Evolutionary conservation across 2,113 vertebrate species (phyloP).

Genomic region (Ranitomeya imitator): DNA sequence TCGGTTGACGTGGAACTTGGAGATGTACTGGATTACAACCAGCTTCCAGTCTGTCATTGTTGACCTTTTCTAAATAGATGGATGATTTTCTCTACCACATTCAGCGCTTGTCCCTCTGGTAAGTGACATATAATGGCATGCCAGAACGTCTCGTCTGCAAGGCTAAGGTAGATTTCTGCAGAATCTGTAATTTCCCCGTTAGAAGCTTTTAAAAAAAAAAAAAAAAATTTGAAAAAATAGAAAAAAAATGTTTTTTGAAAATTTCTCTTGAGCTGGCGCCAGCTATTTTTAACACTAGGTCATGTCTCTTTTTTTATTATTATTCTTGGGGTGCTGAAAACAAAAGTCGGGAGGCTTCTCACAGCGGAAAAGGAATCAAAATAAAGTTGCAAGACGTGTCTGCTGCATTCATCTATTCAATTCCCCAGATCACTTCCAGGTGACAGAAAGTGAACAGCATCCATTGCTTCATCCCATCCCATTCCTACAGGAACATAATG

Average conservation of each 20-base stretch:
- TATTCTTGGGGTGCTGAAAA: constrained; percentile 26
- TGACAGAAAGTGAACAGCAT: constrained; percentile 44
- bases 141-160: neutral
- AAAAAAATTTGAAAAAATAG: neutral
- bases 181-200: constrained; percentile 8
- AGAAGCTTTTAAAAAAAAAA: neutral
- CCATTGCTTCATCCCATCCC: constrained; percentile 44
- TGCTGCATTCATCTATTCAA: constrained; percentile 43
- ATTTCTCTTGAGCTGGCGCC: neutral
- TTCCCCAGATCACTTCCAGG: constrained; percentile 52
- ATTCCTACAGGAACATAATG: constrained; percentile 49
- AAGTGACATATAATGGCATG: constrained; percentile 32
- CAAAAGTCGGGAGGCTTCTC: constrained; percentile 3
- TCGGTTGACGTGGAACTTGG: constrained; percentile 20
- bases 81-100: constrained; percentile 26
- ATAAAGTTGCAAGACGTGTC: constrained; percentile 29
- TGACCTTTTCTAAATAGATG: constrained; percentile 36
- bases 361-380: constrained; percentile 28
- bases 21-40: constrained; percentile 28
- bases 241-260: neutral
- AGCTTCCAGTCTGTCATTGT: constrained; percentile 26
- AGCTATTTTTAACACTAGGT: neutral
- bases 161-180: neutral
- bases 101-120: constrained; percentile 42
- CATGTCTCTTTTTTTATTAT: constrained; percentile 10